A percentile compares a stretch with the other conserved stretches of the same genome.
These are phyloP conservation scores for Parasteatoda lunata DNA, from an alignment of 2,888 invertebrate genomes.

Conservation along the genomic window DNA sequence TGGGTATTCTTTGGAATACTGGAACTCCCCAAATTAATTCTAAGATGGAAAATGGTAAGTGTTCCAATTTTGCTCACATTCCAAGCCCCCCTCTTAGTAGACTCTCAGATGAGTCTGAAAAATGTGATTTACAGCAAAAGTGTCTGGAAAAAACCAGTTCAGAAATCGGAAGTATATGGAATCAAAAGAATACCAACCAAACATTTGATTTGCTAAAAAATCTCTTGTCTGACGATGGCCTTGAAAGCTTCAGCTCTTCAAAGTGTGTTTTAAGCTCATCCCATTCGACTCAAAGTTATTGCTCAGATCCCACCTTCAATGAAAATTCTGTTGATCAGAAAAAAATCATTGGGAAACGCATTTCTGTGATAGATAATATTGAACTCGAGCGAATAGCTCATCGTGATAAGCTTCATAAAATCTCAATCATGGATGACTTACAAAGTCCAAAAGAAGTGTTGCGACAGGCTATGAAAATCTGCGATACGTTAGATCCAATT, in stretches of 20 bases:
- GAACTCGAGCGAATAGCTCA: slow-evolving; percentile 32
- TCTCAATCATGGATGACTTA: slow-evolving; percentile 59
- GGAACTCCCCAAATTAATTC: slow-evolving; percentile 3
- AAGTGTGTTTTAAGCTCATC: slow-evolving; percentile 46
- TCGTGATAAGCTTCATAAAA: slow-evolving; percentile 45
- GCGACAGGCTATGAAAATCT: slow-evolving; percentile 63
- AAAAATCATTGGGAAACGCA: slow-evolving; percentile 13
- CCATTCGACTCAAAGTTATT: slow-evolving; percentile 30
- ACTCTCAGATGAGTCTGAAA: slow-evolving; percentile 22
- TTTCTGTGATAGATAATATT: slow-evolving; percentile 61
- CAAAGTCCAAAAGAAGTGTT: slow-evolving; percentile 66
- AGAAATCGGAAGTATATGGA: slow-evolving; percentile 57
- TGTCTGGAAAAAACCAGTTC: slow-evolving; percentile 52
- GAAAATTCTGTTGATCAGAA: slow-evolving; percentile 21
- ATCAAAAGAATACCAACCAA: slow-evolving; percentile 46
- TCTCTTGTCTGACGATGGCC: slow-evolving; percentile 55
- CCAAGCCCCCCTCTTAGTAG: slow-evolving; percentile 4
- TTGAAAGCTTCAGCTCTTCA: slow-evolving; percentile 59
- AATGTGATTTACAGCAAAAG: slow-evolving; percentile 34
- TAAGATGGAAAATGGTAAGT: slow-evolving; percentile 13
- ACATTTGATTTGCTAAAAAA: slow-evolving; percentile 61
- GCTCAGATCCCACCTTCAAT: slow-evolving; percentile 31
- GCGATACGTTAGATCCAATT: slow-evolving; percentile 43
- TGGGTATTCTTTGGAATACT: slow-evolving; percentile 53
- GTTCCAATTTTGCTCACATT: slow-evolving; percentile 13